Percentiles rank a stretch among this genome's conserved stretches.
Evolutionary conservation across 2,888 invertebrate species (phyloP).

Genomic region (Cantharis rufa): DNA sequence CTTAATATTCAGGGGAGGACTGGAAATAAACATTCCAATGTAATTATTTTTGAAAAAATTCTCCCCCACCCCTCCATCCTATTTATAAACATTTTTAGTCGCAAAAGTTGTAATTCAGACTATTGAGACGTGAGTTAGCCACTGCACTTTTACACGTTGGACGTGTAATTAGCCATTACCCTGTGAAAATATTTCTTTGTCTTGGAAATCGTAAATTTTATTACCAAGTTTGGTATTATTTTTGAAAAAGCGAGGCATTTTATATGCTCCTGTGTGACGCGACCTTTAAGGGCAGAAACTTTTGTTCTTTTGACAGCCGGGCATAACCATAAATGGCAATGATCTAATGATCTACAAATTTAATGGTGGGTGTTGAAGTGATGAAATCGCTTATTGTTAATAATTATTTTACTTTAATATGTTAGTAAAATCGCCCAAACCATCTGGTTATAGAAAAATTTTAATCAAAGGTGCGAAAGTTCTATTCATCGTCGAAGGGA

Average conservation of each 20-base stretch:
- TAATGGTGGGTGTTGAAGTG: background rate
- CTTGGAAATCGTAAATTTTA: too few species aligned
- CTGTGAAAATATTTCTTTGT: too few species aligned
- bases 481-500: slow-evolving; percentile 64
- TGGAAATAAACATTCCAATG: too few species aligned
- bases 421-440: slow-evolving; percentile 68
- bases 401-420: slow-evolving; percentile 55
- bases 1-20: too few species aligned
- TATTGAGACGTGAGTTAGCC: too few species aligned
- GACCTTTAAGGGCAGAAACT: background rate
- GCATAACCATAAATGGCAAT: background rate
- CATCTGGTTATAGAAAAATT: slow-evolving; percentile 57
- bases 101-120: too few species aligned
- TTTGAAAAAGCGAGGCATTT: background rate
- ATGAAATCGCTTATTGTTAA: background rate
- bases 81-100: too few species aligned
- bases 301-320: background rate
- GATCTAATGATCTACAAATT: background rate
- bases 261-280: background rate
- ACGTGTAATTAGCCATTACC: too few species aligned
- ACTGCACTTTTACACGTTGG: too few species aligned
- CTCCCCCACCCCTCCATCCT: too few species aligned
- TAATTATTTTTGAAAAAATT: too few species aligned
- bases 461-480: slow-evolving; percentile 61
- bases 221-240: background rate